Evolutionary conservation across 1,140 invertebrate species (phyloP), one percentile per base, ranked within the genome.

Genomic region (Wiebesia pumilae): DNA sequence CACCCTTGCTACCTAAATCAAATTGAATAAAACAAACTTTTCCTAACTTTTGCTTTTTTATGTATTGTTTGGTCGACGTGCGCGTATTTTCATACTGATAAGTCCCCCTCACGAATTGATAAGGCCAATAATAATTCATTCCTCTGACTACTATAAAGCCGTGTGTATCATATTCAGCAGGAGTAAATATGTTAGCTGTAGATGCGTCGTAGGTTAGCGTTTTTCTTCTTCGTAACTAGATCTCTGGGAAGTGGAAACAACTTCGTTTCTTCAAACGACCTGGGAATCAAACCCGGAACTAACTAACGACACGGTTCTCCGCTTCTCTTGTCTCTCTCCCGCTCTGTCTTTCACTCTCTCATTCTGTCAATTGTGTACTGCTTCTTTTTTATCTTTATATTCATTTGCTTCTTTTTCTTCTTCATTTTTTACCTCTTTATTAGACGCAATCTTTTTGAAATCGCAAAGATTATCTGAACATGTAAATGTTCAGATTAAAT

Each of bases 231-330:
- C 90, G 90, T 90, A 92, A 91, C 91, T 92, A 91, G 91, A 92
- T 92, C 90, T 90, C 40, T 73, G 84, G 88, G 75, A 88, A 88
- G 81, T 85, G 89, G 38, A 73, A 73, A 27, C 71, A 40, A 38
- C 90, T 88, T 84, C 88, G 90, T 90, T 90, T 88, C 89, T 87
- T 84, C 47, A 65, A 71, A 83, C 85, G 87, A 87, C 88, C 89
- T 92, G 91, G 91, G 91, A 92, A 92, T 91, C 91, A 90, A 92
- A 92, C 91, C 91, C 91, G 91, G 91, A 92, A 73, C 33, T 24
- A 91, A 90, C 89, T 77, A n/a, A 21, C 40, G 30, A 9, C 71
- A 33, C 51, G 14, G 24, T 51, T 62, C n/a, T 73, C 35, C 47
- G 82, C 21, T 38, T n/a, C 30, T 71, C 67, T 71, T 38, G 3